Evolutionary conservation across 2,113 vertebrate genomes (phyloP), one percentile per base, ranked within the genome.

Genomic region (Pseudorhombus dupliciocellatus): DNA sequence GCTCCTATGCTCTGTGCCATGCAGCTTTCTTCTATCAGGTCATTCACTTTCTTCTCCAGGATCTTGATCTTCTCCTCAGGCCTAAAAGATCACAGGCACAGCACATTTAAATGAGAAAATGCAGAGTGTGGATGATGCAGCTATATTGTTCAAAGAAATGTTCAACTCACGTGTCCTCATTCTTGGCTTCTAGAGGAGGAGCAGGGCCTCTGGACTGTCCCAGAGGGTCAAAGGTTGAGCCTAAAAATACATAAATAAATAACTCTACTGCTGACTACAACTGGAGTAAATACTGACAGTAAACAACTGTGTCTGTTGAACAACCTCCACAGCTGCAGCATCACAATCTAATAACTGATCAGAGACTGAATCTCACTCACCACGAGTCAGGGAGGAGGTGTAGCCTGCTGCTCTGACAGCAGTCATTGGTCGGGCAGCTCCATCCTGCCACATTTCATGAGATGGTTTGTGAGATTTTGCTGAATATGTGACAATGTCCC

Each of bases 11-110:
- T 95, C 72, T 95, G 95, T 10, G 96, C 96, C 85, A 97, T 87
- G 87, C 96, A 98, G 90, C 98, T 99, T 92, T 99, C 97, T 88
- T 98, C 95, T 68, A 98, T 95, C 80, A 99, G 87, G 53, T 98
- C 96, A 63, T 96, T 97, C 54, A 98, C 96, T 90, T 95, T 96
- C 92, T 96, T 99, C 91, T 99, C 98, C 87, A 99, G 83, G 50
- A 97, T 95, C 88, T 94, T 96, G 73, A 97, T 95, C 85, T 96
- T 98, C 87, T 98, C 97, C 84, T 99, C 96, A 51, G 94, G 95
- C 63, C 97, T 99, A 80, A 5, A 72, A 51, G 6, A 67, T 2
- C 16, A 71, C 0, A 44, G 1, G 66, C 4, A 70, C 9, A 69
- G 8, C 34, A 37, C 9, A 1, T 34, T 11, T 37, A 11, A 24